phyloP scores from a whole-genome alignment of 2,113 vertebrate species.

The Grantiella picta region DNA sequence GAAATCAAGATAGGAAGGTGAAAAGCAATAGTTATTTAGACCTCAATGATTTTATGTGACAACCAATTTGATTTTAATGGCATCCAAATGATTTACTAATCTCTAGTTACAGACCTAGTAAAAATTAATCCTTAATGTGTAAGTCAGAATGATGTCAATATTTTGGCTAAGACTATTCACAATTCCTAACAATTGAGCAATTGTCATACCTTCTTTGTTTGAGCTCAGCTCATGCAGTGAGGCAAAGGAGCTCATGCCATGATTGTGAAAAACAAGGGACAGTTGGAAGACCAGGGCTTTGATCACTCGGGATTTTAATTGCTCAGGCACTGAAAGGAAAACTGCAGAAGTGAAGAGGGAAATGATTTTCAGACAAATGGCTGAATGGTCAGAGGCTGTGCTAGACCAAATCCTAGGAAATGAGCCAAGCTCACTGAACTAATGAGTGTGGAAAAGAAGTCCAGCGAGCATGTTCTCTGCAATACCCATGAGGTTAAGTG shows the following conservation, averaged over 20 bases:
- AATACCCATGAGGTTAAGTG: constrained; percentile 1
- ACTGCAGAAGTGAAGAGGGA: constrained; percentile 47
- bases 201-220: constrained; percentile 7
- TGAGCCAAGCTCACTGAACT: constrained; percentile 34
- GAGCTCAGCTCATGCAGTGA: neutral
- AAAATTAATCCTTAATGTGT: constrained; percentile 14
- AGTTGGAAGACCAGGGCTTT: constrained; percentile 44
- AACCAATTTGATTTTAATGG: constrained; percentile 10
- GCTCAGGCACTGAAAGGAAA: constrained; percentile 51
- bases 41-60: neutral
- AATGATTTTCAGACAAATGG: constrained; percentile 44
- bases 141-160: constrained; percentile 41
- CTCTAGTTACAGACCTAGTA: neutral
- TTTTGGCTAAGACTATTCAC: constrained; percentile 42
- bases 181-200: constrained; percentile 1
- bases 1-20: neutral
- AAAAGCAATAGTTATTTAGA: neutral
- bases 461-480: neutral
- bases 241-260: neutral
- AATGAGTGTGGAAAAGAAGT: constrained; percentile 36
- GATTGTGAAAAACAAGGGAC: constrained; percentile 35
- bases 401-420: constrained; percentile 54
- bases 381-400: constrained; percentile 34
- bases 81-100: constrained; percentile 2
- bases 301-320: constrained; percentile 55